Evolutionary conservation across 2,797 vertebrate species (phyloP), one percentile per base, ranked within the genome.

Genomic region (Oryzias sinensis): DNA sequence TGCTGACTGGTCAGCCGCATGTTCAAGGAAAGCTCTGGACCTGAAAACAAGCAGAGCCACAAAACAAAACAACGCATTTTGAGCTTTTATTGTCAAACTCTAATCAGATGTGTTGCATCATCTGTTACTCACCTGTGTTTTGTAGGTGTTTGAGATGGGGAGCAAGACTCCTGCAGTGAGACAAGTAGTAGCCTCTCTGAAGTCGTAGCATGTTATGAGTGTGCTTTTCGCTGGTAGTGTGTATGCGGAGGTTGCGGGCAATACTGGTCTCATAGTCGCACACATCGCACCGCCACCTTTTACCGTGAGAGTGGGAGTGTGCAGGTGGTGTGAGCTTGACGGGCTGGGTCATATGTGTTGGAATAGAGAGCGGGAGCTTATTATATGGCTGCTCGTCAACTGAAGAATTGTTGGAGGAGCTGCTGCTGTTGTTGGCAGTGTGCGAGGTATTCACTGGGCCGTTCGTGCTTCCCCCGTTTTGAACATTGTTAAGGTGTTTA

Each of bases 401-500:
- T 4, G 79, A 14, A 22, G 80, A 76, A 50, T 79, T 65, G 5
- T 80, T 75, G 29, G 85, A 65, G 29, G 85, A 71, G 67, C 66
- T 70, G 65, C 67, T 84, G 65, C 64, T 84, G 47, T 56, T 82
- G 77, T 59, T 86, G 62, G 54, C 54, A 43, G 64, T 62, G 18
- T 72, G 87, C 68, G 79, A 64, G 5, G 74, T 79, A 68, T 76
- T 87, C 43, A 0, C 70, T 82, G 0, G 93, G 87, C 0, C 89
- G 80, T 0, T 81, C 0, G 86, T 57, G 42, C 70, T 71, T 46
- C 87, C 87, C 89, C 93, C 97, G 89, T 88, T 97, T 86, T 99
- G 97, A 90, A 99, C 97, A 77, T 99, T 98, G 88, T 98, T 98
- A 77, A 99, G 95, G 91, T 99, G 97, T 93, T 99, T 99, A 89